A percentile compares a stretch with the other conserved stretches of the same genome.
phyloP scores from a whole-genome alignment of 2,113 vertebrate species.

The Clarias magur region DNA sequence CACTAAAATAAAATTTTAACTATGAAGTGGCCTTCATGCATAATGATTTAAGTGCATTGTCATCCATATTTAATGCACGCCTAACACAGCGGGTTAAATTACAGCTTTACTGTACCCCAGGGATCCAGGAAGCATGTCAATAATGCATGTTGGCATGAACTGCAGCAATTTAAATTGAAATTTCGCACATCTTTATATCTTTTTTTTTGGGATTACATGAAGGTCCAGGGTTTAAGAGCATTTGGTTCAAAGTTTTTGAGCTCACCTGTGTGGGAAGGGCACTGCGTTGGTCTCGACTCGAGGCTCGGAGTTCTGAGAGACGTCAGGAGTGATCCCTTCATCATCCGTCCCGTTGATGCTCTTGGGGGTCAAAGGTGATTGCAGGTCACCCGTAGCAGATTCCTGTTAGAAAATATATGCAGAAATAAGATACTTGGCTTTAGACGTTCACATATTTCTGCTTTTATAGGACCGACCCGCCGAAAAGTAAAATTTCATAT shows the following conservation, averaged over 20 bases:
- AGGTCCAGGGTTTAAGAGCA: not conserved
- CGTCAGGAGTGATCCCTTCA: constrained; percentile 76
- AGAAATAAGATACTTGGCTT: not conserved
- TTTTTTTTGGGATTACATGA: not conserved
- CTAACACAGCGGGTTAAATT: constrained; percentile 36
- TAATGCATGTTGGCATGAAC: constrained; percentile 48
- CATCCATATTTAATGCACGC: constrained; percentile 53
- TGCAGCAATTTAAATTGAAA: constrained; percentile 46
- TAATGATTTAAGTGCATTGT: constrained; percentile 25
- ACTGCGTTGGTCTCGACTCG: constrained; percentile 86
- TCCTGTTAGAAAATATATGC: constrained; percentile 71
- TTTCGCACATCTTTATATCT: not conserved
- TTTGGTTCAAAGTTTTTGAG: not conserved
- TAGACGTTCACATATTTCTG: not conserved
- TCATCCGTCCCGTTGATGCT: constrained; percentile 95
- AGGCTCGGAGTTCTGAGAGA: constrained; percentile 81
- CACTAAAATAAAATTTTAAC: not conserved
- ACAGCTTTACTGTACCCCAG: constrained; percentile 46
- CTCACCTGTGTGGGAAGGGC: constrained; percentile 90
- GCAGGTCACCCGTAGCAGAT: constrained; percentile 86
- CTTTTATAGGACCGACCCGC: not conserved
- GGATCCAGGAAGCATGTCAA: constrained; percentile 28
- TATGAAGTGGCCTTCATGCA: constrained; percentile 18
- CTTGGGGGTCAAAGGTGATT: constrained; percentile 88
- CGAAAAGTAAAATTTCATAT: not conserved